Conservation (phyloP, 2,113 vertebrate genomes). For the Gallinago jamesoni region DNA sequence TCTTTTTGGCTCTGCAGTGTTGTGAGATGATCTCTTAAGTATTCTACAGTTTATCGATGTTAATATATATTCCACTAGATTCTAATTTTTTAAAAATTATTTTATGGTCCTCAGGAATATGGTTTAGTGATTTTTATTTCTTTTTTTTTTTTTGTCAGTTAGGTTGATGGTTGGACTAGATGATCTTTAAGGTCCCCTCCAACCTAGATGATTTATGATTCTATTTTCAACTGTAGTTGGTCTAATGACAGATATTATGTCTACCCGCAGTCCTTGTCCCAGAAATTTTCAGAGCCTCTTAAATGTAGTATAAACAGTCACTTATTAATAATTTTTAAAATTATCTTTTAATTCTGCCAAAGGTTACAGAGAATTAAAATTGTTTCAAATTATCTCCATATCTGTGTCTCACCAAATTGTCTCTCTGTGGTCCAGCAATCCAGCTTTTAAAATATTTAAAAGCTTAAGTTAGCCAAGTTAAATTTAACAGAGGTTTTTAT, state of each 20-base stretch:
- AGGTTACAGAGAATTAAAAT: not conserved
- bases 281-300: not conserved
- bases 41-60: not conserved
- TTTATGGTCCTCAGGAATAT: too few relatives aligned
- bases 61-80: not conserved
- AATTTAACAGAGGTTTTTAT: not conserved
- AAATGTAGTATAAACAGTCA: not conserved
- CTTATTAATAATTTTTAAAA: not conserved
- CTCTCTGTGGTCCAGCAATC: not conserved
- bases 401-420: not conserved
- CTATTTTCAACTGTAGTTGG: not conserved
- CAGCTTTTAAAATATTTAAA: not conserved
- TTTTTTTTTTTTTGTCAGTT: not conserved
- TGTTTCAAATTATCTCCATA: not conserved
- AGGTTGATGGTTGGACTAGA: too few relatives aligned
- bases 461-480: not conserved
- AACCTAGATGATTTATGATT: not conserved
- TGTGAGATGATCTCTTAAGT: not conserved
- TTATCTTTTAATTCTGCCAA: not conserved
- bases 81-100: not conserved
- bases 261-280: not conserved
- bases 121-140: too few relatives aligned
- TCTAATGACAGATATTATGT: not conserved
- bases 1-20: not conserved
- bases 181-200: too few relatives aligned